phyloP scores from a whole-genome alignment of 2,797 vertebrate genomes.

The Tenualosa thibaudeaui region DNA sequence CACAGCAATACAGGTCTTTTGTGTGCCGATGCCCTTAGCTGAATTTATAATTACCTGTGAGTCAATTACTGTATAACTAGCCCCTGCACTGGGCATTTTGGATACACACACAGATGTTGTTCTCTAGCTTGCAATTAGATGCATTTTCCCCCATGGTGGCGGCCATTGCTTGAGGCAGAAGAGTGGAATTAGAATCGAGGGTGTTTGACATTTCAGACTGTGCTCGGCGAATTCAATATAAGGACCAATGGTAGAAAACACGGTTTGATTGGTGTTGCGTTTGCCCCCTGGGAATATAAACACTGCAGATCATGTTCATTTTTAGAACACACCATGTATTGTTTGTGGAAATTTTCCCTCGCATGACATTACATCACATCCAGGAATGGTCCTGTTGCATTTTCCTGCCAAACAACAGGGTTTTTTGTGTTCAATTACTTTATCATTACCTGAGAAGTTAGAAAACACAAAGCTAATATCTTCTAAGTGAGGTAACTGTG shows the following conservation, averaged over 20 bases:
- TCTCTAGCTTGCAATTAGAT: constrained; percentile 45
- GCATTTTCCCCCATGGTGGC: constrained; percentile 32
- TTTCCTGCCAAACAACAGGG: background rate
- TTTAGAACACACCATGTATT: constrained; percentile 35
- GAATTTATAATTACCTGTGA: constrained; percentile 8
- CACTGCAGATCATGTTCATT: constrained; percentile 39
- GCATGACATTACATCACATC: constrained; percentile 29
- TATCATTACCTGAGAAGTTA: constrained; percentile 11
- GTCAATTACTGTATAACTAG: constrained; percentile 21
- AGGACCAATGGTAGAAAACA: constrained; percentile 42
- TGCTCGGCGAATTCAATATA: constrained; percentile 47
- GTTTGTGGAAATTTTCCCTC: constrained; percentile 42
- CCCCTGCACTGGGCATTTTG: constrained; percentile 16
- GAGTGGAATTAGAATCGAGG: constrained; percentile 28
- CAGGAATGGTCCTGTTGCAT: constrained; percentile 19
- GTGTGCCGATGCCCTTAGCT: background rate
- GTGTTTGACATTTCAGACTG: constrained; percentile 44
- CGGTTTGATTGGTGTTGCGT: constrained; percentile 54
- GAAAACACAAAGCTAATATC: background rate
- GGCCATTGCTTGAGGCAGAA: constrained; percentile 30
- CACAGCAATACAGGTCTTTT: background rate
- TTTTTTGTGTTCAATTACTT: background rate
- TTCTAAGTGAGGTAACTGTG: background rate
- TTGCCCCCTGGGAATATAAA: constrained; percentile 40
- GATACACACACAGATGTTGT: constrained; percentile 30